These are phyloP conservation scores for Punctoribates punctum DNA, from an alignment of 2,888 invertebrate genomes.

Conservation along the genomic window DNA sequence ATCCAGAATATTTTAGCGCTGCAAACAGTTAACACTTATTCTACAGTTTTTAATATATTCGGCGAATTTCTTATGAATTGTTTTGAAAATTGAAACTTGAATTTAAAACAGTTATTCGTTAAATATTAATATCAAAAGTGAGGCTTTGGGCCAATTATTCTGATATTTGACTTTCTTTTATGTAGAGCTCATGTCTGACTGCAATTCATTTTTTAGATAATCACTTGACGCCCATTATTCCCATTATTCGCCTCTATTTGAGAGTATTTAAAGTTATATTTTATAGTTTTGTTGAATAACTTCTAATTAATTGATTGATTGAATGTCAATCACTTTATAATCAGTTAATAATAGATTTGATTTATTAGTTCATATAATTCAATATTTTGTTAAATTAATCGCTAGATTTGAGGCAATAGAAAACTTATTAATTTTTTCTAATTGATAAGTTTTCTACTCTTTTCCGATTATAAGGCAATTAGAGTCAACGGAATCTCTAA, in stretches of 20 bases:
- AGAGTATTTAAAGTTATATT: neutral
- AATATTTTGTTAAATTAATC: neutral
- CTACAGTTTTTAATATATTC: neutral
- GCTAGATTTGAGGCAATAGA: neutral
- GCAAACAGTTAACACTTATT: neutral
- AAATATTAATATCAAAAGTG: no score
- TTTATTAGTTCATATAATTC: no score
- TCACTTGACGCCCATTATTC: neutral
- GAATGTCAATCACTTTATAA: no score
- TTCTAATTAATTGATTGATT: neutral
- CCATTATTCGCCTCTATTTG: neutral
- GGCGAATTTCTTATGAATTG: neutral
- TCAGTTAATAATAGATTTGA: neutral
- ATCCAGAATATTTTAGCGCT: no score
- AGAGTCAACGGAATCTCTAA: neutral
- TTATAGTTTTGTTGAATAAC: neutral
- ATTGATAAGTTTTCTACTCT: neutral
- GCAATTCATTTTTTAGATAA: no score
- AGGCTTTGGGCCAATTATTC: no score
- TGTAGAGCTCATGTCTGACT: no score
- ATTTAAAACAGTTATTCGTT: neutral
- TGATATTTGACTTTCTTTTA: no score
- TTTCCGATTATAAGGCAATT: neutral
- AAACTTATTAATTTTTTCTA: neutral
- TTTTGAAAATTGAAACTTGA: conserved; percentile 1